Evolutionary conservation across 2,888 invertebrate species (phyloP).

Genomic region (Melitaea athalia): DNA sequence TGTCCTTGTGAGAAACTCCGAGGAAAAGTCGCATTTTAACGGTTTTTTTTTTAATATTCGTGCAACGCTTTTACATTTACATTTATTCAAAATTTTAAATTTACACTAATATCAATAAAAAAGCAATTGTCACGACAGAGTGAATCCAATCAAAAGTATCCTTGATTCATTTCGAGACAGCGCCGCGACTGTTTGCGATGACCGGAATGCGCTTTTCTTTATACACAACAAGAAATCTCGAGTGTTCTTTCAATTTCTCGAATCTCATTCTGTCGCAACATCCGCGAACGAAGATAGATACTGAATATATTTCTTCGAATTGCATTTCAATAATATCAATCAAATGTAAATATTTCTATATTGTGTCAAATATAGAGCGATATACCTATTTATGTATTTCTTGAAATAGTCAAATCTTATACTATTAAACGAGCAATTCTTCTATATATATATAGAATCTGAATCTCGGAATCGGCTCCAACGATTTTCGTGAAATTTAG

Average conservation of each 20-base stretch:
- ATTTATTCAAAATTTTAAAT: not conserved
- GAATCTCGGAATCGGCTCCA: too few relatives aligned
- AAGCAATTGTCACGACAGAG: conserved; percentile 12
- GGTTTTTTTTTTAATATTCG: too few relatives aligned
- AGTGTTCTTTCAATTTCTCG: conserved; percentile 12
- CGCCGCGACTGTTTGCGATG: not conserved
- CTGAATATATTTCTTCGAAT: conserved; percentile 10
- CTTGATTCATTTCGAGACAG: conserved; percentile 27
- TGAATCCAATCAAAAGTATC: conserved; percentile 44
- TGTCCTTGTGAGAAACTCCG: too few relatives aligned
- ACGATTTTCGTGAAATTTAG: too few relatives aligned
- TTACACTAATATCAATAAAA: not conserved
- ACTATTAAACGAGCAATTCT: too few relatives aligned
- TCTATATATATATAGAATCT: too few relatives aligned
- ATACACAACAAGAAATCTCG: not conserved
- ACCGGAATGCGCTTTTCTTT: conserved; percentile 21
- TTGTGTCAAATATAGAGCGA: not conserved
- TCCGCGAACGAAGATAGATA: conserved; percentile 2
- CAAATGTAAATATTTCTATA: not conserved
- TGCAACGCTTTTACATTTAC: too few relatives aligned
- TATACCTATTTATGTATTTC: not conserved
- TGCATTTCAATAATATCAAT: conserved; percentile 1
- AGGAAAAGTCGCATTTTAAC: too few relatives aligned
- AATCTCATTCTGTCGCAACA: conserved; percentile 3
- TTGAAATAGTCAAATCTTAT: too few relatives aligned